Evolutionary conservation across 2,113 vertebrate species (phyloP), one percentile per base, ranked within the genome.

Genomic region (Budorcas taxicolor): DNA sequence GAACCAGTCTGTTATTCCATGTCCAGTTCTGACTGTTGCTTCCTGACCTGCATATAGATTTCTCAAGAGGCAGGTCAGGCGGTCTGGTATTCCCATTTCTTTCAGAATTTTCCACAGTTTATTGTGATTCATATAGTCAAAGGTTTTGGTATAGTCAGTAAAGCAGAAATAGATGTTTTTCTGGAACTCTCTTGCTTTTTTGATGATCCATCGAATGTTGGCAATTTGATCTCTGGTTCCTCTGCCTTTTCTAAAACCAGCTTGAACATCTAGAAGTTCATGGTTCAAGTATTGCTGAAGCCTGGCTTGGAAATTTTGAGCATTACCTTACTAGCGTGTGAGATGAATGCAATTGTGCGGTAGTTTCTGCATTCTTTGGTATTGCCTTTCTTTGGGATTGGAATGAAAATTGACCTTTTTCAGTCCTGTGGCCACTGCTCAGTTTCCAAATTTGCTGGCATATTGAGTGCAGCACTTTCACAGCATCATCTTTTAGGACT

Each of bases 281-380:
- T 0, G 16, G 8, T 67, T 19, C 16, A n/a, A 0, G 8, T 19
- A n/a, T n/a, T n/a, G 16, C 16, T 67, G 33, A 67, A 67, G 7
- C 64, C 16, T 67, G 64, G 64, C 4, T n/a, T n/a, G 16, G 64
- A 67, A 67, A n/a, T 67, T 67, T 67, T 67, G 16, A n/a, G 33
- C 33, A 67, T 5, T n/a, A 10, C 64, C 19, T 19, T n/a, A n/a
- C 8, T 67, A 67, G 4, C 1, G 0, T 67, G 33, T 67, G 64
- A 67, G 8, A n/a, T n/a, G 64, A n/a, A 4, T n/a, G 64, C 16
- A n/a, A 19, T 10, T n/a, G 64, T n/a, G 16, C 2, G 0, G 33
- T n/a, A 67, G 64, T 19, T 19, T 67, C 16, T 2, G 2, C 16
- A 67, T 19, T 67, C 64, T n/a, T n/a, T 67, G 16, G 17, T 1